Evolutionary conservation across 92 coral and sea anemone genomes (phyloP).

Genomic region (Ricordea florida): DNA sequence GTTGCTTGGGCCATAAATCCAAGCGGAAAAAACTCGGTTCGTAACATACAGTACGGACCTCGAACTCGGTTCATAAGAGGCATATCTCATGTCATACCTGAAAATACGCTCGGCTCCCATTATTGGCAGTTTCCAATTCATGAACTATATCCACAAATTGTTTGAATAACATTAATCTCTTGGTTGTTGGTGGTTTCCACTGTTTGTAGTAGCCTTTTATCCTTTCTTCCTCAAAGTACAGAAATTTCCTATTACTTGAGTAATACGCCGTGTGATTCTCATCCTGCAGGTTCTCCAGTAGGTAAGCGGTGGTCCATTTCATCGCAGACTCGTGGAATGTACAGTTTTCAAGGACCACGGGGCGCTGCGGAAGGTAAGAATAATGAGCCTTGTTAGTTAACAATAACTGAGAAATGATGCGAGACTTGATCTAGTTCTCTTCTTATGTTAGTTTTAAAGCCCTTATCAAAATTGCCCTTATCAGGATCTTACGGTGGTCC

Average conservation of each 20-base stretch:
- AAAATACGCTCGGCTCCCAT: conserved; percentile 87
- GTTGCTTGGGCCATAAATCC: no score
- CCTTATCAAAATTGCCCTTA: not conserved
- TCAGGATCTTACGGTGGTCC: no score
- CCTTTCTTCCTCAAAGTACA: conserved; percentile 64
- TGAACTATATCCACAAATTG: conserved; percentile 64
- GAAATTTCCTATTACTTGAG: conserved; percentile 69
- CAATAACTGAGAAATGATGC: no score
- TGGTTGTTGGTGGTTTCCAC: conserved; percentile 75
- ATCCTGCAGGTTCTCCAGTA: conserved; percentile 77
- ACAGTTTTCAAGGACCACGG: conserved; percentile 80
- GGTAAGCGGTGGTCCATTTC: conserved; percentile 82
- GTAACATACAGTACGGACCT: no score
- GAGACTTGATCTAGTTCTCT: not conserved
- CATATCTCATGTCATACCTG: conserved; percentile 58
- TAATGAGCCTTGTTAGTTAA: not conserved
- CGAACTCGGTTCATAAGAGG: no score
- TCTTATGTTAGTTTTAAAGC: not conserved
- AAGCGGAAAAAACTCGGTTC: no score
- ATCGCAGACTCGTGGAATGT: conserved; percentile 76
- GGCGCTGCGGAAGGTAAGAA: conserved; percentile 33
- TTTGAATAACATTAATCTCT: conserved; percentile 47
- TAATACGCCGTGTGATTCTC: conserved; percentile 73
- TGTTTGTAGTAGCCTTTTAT: conserved; percentile 54
- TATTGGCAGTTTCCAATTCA: conserved; percentile 54